Percentiles rank a stretch among this genome's conserved stretches.
phyloP scores from a whole-genome alignment of 2,888 invertebrate species.

The Chironomus tentans region DNA sequence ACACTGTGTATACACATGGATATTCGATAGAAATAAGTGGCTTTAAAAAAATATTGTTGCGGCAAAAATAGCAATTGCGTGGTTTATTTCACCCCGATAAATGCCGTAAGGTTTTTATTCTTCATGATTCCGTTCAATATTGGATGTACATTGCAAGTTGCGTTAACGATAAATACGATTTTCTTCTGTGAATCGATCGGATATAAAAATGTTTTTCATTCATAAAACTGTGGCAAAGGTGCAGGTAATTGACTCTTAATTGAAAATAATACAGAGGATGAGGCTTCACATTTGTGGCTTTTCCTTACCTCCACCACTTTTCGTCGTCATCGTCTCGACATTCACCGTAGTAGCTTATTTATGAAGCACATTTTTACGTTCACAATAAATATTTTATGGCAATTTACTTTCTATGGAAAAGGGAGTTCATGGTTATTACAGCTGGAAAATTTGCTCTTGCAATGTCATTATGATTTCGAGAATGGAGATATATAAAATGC shows the following conservation, averaged over 20 bases:
- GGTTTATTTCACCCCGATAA: no score
- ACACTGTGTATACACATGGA: no score
- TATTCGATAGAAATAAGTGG: no score
- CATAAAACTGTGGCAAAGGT: neutral
- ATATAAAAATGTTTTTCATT: no score
- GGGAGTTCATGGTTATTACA: neutral
- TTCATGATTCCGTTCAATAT: no score
- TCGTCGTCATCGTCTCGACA: neutral
- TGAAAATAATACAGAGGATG: neutral
- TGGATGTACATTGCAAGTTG: no score
- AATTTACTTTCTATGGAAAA: neutral
- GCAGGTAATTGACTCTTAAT: conserved; percentile 7
- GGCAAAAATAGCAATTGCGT: no score
- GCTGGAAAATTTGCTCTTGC: neutral
- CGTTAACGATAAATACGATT: no score
- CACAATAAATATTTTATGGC: conserved; percentile 12
- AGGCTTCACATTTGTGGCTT: neutral
- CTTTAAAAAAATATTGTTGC: no score
- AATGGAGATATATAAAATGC: neutral
- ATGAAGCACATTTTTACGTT: conserved; percentile 12
- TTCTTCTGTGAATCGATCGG: no score
- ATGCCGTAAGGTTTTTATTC: no score
- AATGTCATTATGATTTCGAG: neutral
- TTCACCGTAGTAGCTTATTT: neutral
- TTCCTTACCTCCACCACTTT: neutral